These are phyloP conservation scores for Centruroides sculpturatus DNA, from an alignment of 1,140 invertebrate species.

Conservation along the genomic window DNA sequence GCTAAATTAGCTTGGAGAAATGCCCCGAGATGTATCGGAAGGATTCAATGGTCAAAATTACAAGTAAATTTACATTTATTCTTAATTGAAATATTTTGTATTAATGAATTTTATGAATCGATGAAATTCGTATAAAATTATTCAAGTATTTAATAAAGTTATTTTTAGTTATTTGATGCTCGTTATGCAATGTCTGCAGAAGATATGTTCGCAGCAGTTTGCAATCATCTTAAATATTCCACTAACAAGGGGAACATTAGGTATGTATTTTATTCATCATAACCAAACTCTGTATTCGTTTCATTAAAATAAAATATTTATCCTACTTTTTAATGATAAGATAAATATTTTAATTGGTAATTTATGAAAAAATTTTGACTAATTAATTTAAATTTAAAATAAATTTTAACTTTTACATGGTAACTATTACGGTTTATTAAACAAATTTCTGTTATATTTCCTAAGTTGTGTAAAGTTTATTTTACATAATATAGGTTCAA, in stretches of 20 bases:
- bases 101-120: conserved; percentile 15
- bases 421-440: no score
- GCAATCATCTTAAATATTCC: conserved; percentile 91
- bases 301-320: no score
- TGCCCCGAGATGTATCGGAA: conserved; percentile 75
- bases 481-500: neutral
- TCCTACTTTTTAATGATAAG: no score
- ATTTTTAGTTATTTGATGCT: conserved; percentile 72
- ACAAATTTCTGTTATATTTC: neutral
- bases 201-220: conserved; percentile 92
- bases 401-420: no score
- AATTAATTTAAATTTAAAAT: no score
- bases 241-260: conserved; percentile 93
- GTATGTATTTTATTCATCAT: conserved; percentile 32
- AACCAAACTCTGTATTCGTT: neutral
- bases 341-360: no score
- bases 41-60: conserved; percentile 90
- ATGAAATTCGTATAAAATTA: no score
- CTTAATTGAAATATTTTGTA: no score
- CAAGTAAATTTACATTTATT: conserved; percentile 43
- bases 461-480: neutral
- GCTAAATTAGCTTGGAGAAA: conserved; percentile 89
- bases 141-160: no score
- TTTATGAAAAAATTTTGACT: no score
- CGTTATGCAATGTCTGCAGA: conserved; percentile 80